Evolutionary conservation across 2,888 invertebrate species (phyloP).

Genomic region (Maniola hyperantus): DNA sequence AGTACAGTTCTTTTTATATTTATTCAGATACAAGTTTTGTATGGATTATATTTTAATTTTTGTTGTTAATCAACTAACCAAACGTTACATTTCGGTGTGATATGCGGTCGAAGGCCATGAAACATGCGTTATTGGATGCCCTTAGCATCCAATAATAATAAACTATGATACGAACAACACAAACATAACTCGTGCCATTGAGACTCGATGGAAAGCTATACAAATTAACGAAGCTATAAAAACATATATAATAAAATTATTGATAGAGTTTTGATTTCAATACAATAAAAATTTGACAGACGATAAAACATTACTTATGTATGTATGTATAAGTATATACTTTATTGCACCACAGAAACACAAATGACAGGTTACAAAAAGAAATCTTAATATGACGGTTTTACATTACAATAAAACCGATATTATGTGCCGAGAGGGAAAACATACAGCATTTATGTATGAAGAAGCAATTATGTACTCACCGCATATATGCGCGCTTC

Average conservation of each 20-base stretch:
- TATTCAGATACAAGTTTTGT: too few relatives aligned
- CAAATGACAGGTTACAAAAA: too few relatives aligned
- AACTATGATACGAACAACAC: neutral
- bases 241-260: neutral
- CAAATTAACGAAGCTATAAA: neutral
- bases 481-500: too few relatives aligned
- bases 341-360: too few relatives aligned
- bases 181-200: neutral
- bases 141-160: neutral
- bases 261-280: neutral
- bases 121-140: neutral
- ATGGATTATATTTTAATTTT: too few relatives aligned
- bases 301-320: neutral
- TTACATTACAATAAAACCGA: too few relatives aligned
- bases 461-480: too few relatives aligned
- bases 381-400: too few relatives aligned
- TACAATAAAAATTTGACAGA: neutral
- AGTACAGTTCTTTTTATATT: too few relatives aligned
- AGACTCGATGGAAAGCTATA: slow-evolving; percentile 5
- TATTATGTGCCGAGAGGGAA: too few relatives aligned
- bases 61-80: neutral
- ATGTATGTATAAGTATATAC: too few relatives aligned
- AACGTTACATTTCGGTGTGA: slow-evolving; percentile 2
- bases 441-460: too few relatives aligned
- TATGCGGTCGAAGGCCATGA: neutral